Base-by-base conservation (phyloP, 2,113 vertebrate species). In the Labrus mixtus region DNA sequence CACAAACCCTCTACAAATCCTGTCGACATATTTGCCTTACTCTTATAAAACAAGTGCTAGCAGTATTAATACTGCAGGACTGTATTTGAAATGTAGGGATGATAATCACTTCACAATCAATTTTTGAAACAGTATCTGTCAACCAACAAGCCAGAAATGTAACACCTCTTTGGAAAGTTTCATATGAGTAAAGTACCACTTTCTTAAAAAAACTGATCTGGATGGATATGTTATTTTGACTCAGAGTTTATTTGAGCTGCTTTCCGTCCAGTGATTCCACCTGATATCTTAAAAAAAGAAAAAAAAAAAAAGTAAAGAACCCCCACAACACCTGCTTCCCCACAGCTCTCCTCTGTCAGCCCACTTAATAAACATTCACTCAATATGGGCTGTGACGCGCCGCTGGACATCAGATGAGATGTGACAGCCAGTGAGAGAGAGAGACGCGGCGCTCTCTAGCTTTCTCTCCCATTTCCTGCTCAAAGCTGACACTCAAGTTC, bases 381-480 rank as follows among this genome's bases (percentile, higher is more conserved):
- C 83, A 90, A 87, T 91, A 87, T 54, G 73, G 76, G 71, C 80
- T 59, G 82, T 68, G 84, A 90, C 50, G 79, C 39, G 36, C 57
- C 60, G 11, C 46, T 16, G 56, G 65, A 71, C 86, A 68, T 59
- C 74, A 87, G 86, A 93, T 90, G 78, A 53, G 65, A 89, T 67
- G 81, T 91, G 91, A 92, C 90, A 91, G 89, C 78, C 3, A 57
- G 81, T 20, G 81, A 88, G 71, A 83, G 81, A 88, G 71, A 83
- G 77, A 82, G 85, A 90, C 4, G 85, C 2, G n/a, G 59, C 25
- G 73, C 84, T 91, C 87, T 85, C 69, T 57, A 53, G 72, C 69
- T 78, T 82, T 85, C 86, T 79, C 78, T 85, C 79, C 87, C 84
- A 79, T 86, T 91, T 90, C 85, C 88, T 83, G 87, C 87, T 90